These are phyloP conservation scores for Astreopora myriophthalma DNA, from an alignment of 64 coral and sea anemone species.

Conservation along the genomic window DNA sequence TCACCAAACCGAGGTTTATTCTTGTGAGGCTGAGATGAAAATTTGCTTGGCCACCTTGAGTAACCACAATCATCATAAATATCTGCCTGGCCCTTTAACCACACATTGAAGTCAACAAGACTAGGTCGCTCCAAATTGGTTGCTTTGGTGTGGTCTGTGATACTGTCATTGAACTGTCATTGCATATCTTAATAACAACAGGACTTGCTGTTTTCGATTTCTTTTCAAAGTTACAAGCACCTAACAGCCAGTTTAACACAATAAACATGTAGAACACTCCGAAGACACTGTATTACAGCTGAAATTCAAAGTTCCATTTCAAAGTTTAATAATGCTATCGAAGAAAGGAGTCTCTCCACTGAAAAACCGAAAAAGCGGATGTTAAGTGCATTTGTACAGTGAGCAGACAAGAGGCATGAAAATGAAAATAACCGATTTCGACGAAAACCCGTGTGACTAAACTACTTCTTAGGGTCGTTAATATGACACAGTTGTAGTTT, in stretches of 20 bases:
- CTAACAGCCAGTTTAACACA: too few species aligned
- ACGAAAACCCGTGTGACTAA: background rate
- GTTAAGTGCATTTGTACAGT: background rate
- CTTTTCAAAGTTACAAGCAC: too few species aligned
- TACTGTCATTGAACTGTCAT: too few species aligned
- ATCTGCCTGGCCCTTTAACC: slow-evolving; percentile 11
- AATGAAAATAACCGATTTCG: slow-evolving; percentile 24
- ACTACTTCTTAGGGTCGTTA: slow-evolving; percentile 1
- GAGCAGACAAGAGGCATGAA: slow-evolving; percentile 1
- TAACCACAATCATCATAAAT: slow-evolving; percentile 2
- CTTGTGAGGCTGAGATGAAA: background rate
- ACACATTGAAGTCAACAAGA: background rate
- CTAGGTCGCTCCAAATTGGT: background rate
- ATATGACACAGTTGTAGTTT: background rate
- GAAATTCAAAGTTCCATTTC: too few species aligned
- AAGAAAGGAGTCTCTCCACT: too few species aligned
- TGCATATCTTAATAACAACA: too few species aligned
- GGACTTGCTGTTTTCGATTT: too few species aligned
- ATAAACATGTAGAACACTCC: too few species aligned
- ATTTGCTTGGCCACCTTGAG: background rate
- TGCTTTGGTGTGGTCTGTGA: slow-evolving; percentile 9
- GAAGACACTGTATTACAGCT: too few species aligned
- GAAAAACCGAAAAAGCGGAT: too few species aligned
- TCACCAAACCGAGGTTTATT: background rate
- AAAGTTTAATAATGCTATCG: too few species aligned